Conservation (phyloP, 2,113 vertebrate species). For the Actenoides lindsayi region DNA sequence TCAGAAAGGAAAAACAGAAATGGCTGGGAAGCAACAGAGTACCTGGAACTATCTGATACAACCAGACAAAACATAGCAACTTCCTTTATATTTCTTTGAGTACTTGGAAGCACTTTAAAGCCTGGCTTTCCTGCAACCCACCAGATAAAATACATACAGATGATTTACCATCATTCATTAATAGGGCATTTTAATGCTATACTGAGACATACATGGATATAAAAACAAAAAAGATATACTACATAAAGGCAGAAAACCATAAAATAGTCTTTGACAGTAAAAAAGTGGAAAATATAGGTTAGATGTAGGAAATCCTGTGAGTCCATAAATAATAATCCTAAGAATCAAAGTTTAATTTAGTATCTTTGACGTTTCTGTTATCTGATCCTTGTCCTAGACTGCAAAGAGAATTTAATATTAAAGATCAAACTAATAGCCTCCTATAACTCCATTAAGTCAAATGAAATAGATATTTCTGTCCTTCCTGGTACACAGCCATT, state of each 20-base stretch:
- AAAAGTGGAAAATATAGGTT: neutral
- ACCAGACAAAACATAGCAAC: neutral
- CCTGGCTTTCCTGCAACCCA: neutral
- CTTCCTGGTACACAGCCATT: neutral
- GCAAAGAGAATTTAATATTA: neutral
- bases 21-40: neutral
- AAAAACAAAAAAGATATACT: neutral
- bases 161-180: neutral
- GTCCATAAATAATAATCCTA: neutral
- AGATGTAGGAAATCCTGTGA: neutral
- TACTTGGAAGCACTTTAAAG: neutral
- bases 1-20: neutral
- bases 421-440: constrained; percentile 23
- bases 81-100: neutral
- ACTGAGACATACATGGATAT: neutral
- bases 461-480: constrained; percentile 19
- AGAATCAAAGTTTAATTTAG: neutral
- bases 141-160: neutral
- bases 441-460: constrained; percentile 10
- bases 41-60: neutral
- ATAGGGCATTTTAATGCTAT: neutral
- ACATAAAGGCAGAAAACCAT: neutral
- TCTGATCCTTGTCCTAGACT: neutral
- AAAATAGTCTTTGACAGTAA: neutral
- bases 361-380: neutral